Base-by-base conservation (phyloP, 1,140 invertebrate genomes). In the Zaprionus lachaisei region DNA sequence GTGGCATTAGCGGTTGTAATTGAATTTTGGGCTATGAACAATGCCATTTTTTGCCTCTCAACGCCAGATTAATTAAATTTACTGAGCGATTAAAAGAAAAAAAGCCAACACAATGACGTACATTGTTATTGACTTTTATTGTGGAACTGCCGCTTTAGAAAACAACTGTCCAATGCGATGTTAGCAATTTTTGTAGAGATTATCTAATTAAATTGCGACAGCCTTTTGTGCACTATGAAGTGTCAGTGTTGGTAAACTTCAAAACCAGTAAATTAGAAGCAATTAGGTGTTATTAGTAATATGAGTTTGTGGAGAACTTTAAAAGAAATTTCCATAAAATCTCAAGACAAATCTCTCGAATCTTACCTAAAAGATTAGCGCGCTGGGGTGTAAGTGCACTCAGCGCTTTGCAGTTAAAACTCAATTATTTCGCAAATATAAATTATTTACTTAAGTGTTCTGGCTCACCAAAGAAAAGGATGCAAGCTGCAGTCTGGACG, bases 1-100 rank as follows among this genome's bases (percentile, higher is more conserved):
- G 81, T 90, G 85, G 84, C 81, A 89, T 89, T 89, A 89, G 84
- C 72, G 84, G 84, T 89, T 85, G 79, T 89, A 89, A 89, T 89
- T 89, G 85, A 89, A 89, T 84, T 90, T 81, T 67, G 65, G 65
- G 75, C 78, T 58, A 87, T 76, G 72, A 81, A 72, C 54, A 70
- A 68, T 38, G 58, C 37, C 41, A 24, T 56, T 22, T 49, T 80
- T 69, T 69, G 37, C 57, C 15, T 22, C 12, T 67, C 60, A 49
- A 51, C 75, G 54, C 41, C 44, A 55, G 72, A 60, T 65, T 90
- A 85, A 90, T 89, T 90, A 79, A 84, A 90, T 89, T 84, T 90
- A 65, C 66, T 63, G 60, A 34, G 72, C 62, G 12, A 79, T 80
- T 74, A 64, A 49, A 80, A 83, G 47, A 14, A 64, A 64, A 64